phyloP scores from a whole-genome alignment of 2,113 vertebrate genomes.

The Rhombomys opimus region DNA sequence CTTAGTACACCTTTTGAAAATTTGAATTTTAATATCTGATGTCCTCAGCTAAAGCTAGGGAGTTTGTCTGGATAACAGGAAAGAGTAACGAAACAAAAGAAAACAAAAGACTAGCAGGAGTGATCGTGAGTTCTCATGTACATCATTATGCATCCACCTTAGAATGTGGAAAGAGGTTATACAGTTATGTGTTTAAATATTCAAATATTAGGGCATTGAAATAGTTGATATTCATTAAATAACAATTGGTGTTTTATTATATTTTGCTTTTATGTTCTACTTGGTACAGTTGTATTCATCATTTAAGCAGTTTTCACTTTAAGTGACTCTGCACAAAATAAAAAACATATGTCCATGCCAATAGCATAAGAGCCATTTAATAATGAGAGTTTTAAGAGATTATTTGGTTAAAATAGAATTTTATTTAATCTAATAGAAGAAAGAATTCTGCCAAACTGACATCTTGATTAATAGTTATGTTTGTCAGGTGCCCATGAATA shows the following conservation, averaged over 20 bases:
- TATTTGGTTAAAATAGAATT: neutral
- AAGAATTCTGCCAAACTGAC: neutral
- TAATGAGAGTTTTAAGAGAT: neutral
- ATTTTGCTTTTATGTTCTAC: constrained; percentile 38
- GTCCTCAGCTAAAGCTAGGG: neutral
- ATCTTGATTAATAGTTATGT: neutral
- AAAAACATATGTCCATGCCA: neutral
- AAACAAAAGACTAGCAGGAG: neutral
- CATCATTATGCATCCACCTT: constrained; percentile 51
- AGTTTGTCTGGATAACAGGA: constrained; percentile 31
- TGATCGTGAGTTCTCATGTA: constrained; percentile 1
- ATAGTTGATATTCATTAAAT: constrained; percentile 61
- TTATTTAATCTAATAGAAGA: neutral
- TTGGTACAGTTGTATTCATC: constrained; percentile 50
- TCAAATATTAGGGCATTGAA: constrained; percentile 26
- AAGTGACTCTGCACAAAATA: neutral
- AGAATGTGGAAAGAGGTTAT: neutral
- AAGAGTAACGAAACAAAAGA: neutral
- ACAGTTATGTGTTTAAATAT: constrained; percentile 7
- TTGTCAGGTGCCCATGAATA: constrained; percentile 19
- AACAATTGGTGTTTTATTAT: constrained; percentile 44
- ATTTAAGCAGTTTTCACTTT: constrained; percentile 26
- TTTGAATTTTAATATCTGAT: neutral
- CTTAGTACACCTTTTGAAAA: neutral
- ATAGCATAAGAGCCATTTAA: neutral